A percentile compares a stretch with the other conserved stretches of the same genome.
phyloP scores from a whole-genome alignment of 2,113 vertebrate genomes.

The Vulpes vulpes region DNA sequence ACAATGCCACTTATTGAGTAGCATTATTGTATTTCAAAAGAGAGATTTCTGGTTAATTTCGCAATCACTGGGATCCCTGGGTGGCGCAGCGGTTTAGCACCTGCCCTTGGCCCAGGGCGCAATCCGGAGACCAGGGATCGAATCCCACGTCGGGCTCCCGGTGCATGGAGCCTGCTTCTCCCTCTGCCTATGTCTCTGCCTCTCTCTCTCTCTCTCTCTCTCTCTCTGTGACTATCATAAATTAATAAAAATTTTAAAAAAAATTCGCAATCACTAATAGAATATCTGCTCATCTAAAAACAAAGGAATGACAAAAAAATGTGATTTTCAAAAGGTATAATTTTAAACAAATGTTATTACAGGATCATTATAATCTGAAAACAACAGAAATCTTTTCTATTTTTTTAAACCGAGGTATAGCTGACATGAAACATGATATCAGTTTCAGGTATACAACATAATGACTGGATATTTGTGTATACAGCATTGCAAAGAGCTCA shows the following conservation, averaged over 20 bases:
- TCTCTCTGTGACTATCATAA: too few relatives aligned
- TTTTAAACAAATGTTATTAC: neutral
- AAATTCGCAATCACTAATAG: neutral
- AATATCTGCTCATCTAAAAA: constrained; percentile 46
- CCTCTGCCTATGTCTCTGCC: too few relatives aligned
- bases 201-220: too few relatives aligned
- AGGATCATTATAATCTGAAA: neutral
- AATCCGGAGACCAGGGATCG: too few relatives aligned
- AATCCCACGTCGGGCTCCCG: too few relatives aligned
- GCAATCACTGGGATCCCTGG: neutral
- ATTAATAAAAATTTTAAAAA: too few relatives aligned
- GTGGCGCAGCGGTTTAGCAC: too few relatives aligned
- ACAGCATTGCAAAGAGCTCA: neutral
- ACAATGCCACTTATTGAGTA: neutral
- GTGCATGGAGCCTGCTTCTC: too few relatives aligned
- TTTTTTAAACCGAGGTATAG: neutral
- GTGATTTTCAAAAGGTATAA: constrained; percentile 20
- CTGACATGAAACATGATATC: neutral
- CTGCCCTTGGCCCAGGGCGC: too few relatives aligned
- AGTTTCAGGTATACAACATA: neutral
- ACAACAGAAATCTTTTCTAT: neutral
- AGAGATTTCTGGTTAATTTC: constrained; percentile 20
- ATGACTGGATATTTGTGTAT: neutral
- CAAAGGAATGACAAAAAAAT: constrained; percentile 32
- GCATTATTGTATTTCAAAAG: neutral